Conservation (phyloP, 2,797 vertebrate genomes). For the Hemibagrus guttatus region DNA sequence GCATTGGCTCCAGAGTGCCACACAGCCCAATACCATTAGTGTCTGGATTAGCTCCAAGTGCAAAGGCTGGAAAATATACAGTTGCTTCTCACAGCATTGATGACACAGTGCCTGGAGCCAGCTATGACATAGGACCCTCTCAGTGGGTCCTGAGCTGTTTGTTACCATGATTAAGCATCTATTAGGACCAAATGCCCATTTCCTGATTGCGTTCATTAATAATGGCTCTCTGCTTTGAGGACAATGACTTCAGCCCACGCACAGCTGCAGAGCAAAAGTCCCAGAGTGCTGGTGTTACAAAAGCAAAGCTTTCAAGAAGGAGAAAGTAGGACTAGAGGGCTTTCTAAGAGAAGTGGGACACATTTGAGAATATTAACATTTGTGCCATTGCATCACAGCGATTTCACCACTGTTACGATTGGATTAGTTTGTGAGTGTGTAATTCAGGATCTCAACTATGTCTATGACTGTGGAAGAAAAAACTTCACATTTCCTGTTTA, state of each 20-base stretch:
- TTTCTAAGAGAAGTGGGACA: slow-evolving; percentile 15
- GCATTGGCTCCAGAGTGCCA: slow-evolving; percentile 35
- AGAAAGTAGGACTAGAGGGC: slow-evolving; percentile 11
- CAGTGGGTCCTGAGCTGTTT: slow-evolving; percentile 51
- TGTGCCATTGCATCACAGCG: not conserved
- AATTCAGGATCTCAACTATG: no score
- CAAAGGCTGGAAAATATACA: slow-evolving; percentile 52
- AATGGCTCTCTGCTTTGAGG: slow-evolving; percentile 43
- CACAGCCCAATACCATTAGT: slow-evolving; percentile 61
- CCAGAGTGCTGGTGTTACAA: slow-evolving; percentile 24
- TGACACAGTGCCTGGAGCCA: slow-evolving; percentile 36
- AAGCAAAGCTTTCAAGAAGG: slow-evolving; percentile 36
- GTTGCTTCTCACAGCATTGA: slow-evolving; percentile 36
- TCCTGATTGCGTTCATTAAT: slow-evolving; percentile 63
- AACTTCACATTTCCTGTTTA: not conserved
- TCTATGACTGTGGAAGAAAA: not conserved
- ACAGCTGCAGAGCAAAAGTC: slow-evolving; percentile 37
- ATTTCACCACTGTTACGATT: not conserved
- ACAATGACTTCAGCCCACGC: slow-evolving; percentile 39
- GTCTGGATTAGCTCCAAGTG: slow-evolving; percentile 62
- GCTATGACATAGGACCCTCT: slow-evolving; percentile 41
- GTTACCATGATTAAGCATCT: slow-evolving; percentile 58
- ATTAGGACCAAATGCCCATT: slow-evolving; percentile 60
- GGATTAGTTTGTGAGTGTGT: not conserved
- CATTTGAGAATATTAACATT: not conserved